Conservation (phyloP, 2,797 vertebrate species). For the Synaphobranchus kaupii region DNA sequence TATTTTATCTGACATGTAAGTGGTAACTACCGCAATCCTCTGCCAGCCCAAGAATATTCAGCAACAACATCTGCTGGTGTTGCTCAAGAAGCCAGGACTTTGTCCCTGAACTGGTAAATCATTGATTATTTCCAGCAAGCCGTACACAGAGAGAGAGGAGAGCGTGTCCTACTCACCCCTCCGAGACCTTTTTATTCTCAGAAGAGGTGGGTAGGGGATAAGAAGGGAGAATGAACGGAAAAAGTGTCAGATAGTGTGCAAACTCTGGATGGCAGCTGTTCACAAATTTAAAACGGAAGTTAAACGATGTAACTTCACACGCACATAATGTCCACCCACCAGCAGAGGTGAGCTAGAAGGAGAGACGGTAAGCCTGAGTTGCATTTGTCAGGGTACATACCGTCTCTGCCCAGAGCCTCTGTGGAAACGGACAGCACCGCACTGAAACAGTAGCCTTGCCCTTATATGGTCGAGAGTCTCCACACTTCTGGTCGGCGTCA, state of each 20-base stretch:
- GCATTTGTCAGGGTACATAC: conserved; percentile 55
- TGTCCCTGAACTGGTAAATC: conserved; percentile 14
- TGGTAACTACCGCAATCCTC: conserved; percentile 28
- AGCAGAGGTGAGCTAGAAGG: background rate
- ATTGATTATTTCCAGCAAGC: background rate
- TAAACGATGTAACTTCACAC: background rate
- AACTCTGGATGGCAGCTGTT: conserved; percentile 11
- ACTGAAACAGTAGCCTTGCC: conserved; percentile 50
- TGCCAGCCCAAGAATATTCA: conserved; percentile 31
- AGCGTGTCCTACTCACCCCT: background rate
- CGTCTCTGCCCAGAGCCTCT: conserved; percentile 41
- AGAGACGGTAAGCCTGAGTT: background rate
- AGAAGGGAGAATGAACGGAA: conserved; percentile 1
- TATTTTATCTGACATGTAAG: background rate
- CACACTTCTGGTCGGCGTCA: conserved; percentile 36
- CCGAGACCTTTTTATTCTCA: conserved; percentile 6
- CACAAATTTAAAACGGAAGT: conserved; percentile 20
- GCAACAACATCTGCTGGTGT: conserved; percentile 44
- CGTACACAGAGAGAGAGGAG: background rate
- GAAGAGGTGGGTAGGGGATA: conserved; percentile 16
- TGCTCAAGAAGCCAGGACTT: conserved; percentile 25
- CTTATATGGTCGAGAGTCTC: conserved; percentile 61
- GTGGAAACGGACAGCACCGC: conserved; percentile 40
- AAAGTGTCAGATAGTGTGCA: conserved; percentile 23
- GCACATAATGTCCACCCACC: background rate